Conservation (phyloP, 2,888 invertebrate species). For the Ischnus inquisitorius region DNA sequence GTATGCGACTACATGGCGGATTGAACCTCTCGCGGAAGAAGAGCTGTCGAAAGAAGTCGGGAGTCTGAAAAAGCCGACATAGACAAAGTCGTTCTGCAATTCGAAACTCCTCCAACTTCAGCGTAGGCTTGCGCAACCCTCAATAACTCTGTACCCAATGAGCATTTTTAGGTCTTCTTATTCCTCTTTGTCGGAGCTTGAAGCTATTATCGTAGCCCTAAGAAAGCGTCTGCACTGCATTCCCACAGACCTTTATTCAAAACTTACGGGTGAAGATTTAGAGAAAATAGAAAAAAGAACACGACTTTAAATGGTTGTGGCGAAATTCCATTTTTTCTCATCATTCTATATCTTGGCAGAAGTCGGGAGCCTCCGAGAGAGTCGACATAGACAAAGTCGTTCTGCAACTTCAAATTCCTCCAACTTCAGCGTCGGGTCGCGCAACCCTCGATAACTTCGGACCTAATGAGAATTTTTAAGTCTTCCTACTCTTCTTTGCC, state of each 20-base stretch:
- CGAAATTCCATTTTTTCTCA: too few relatives aligned
- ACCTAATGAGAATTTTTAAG: neutral
- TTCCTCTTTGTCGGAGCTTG: too few relatives aligned
- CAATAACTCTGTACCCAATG: neutral
- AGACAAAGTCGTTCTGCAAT: neutral
- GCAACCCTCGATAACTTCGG: neutral
- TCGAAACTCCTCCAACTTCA: neutral
- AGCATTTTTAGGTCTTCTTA: too few relatives aligned
- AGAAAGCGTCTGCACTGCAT: too few relatives aligned
- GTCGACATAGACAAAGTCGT: neutral
- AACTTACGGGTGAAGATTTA: too few relatives aligned
- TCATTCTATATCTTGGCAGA: too few relatives aligned
- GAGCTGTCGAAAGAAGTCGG: neutral
- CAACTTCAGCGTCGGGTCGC: neutral
- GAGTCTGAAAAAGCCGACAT: neutral
- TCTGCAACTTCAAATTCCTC: neutral
- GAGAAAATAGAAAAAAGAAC: too few relatives aligned
- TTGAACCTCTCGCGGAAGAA: neutral
- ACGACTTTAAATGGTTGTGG: too few relatives aligned
- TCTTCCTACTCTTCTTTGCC: neutral
- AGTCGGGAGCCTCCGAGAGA: neutral
- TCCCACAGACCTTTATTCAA: too few relatives aligned
- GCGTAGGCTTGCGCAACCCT: neutral
- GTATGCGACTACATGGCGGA: too few relatives aligned
- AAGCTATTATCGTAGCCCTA: too few relatives aligned